phyloP scores from a whole-genome alignment of 1,140 invertebrate genomes.

The Hydropsyche tenuis region DNA sequence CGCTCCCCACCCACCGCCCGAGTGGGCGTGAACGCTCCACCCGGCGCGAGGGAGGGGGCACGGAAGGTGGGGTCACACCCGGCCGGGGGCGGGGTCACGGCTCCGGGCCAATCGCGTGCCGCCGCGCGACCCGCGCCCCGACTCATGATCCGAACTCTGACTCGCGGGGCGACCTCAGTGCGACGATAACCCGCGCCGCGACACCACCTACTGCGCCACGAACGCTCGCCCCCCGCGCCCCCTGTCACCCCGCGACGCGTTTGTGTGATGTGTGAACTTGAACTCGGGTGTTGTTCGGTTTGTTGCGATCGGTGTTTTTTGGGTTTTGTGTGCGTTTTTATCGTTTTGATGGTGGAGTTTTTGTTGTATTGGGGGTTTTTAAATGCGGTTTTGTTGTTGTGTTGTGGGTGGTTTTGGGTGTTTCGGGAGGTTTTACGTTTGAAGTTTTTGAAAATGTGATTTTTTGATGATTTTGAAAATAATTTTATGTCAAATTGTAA shows the following conservation, averaged over 20 bases:
- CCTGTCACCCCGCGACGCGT: slow-evolving; percentile 50
- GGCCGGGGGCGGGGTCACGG: slow-evolving; percentile 1
- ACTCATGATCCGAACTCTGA: slow-evolving; percentile 52
- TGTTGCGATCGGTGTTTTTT: no score
- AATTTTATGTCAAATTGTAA: no score
- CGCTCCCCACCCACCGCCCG: no score
- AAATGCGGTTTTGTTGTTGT: no score
- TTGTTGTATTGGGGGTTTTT: no score
- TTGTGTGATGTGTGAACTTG: not conserved
- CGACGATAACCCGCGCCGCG: slow-evolving; percentile 21
- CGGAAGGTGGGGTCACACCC: not conserved
- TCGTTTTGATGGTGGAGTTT: no score
- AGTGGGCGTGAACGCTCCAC: not conserved
- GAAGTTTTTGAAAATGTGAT: no score
- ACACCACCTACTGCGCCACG: not conserved
- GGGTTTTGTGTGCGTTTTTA: no score
- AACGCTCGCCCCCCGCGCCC: not conserved
- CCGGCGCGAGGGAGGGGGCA: slow-evolving; percentile 15
- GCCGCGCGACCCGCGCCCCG: not conserved
- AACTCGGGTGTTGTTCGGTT: not conserved
- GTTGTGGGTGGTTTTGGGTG: no score
- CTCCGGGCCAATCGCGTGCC: slow-evolving; percentile 11
- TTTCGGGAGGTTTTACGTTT: no score
- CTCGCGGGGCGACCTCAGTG: slow-evolving; percentile 53
- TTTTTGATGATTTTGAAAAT: no score